phyloP scores from a whole-genome alignment of 2,113 vertebrate species.

The Chauna torquata region DNA sequence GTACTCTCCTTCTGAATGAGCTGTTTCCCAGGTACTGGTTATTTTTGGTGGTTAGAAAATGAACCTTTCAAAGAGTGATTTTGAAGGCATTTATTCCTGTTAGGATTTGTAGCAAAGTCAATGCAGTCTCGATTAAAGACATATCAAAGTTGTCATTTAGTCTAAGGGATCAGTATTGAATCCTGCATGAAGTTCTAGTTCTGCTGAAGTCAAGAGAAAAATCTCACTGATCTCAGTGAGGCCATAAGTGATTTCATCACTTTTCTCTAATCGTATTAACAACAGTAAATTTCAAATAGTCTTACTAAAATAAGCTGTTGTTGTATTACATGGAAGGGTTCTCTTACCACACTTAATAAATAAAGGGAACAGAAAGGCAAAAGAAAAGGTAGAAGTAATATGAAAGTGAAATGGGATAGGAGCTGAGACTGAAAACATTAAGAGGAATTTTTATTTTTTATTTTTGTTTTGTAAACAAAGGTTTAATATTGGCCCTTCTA shows the following conservation, averaged over 20 bases:
- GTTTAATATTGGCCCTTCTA: background rate
- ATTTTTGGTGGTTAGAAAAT: background rate
- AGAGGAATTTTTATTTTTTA: too few species aligned
- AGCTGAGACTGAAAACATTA: background rate
- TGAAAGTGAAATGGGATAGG: background rate
- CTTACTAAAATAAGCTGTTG: background rate
- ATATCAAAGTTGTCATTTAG: background rate
- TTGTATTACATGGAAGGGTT: background rate
- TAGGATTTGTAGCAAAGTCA: background rate
- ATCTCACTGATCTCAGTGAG: background rate
- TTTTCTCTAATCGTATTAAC: background rate
- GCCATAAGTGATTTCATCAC: background rate
- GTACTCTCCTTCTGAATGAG: background rate
- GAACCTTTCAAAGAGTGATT: background rate
- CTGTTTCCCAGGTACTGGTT: fast-evolving
- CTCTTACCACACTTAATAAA: background rate
- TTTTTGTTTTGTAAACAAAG: background rate
- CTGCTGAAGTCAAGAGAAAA: background rate
- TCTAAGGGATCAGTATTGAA: background rate
- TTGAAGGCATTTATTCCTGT: background rate
- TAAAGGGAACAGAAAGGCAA: background rate
- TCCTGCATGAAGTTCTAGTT: background rate
- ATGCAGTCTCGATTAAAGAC: background rate
- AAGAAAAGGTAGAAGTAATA: background rate
- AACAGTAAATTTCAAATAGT: background rate